A percentile compares a stretch with the other conserved stretches of the same genome.
These are phyloP conservation scores for Glaucopsyche alexis DNA, from an alignment of 2,888 invertebrate genomes.

Conservation along the genomic window DNA sequence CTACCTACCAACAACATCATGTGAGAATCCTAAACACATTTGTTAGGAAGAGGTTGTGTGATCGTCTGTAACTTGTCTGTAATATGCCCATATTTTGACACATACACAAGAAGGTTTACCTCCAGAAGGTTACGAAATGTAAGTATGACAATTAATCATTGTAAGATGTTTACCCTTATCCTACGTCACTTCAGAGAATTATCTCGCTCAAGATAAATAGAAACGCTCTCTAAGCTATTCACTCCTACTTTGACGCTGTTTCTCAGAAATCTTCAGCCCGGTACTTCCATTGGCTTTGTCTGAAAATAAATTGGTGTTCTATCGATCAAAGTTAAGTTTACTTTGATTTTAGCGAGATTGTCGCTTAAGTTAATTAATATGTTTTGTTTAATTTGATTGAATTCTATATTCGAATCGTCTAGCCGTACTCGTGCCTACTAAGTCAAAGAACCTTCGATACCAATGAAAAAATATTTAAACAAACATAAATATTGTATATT, in stretches of 20 bases:
- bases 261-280: constrained; percentile 48
- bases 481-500: neutral
- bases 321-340: constrained; percentile 31
- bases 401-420: neutral
- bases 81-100: constrained; percentile 13
- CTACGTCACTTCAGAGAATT: constrained; percentile 68
- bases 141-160: constrained; percentile 76
- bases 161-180: constrained; percentile 77
- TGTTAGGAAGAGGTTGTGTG: neutral
- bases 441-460: too few relatives aligned
- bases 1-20: neutral
- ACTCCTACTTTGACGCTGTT: constrained; percentile 51
- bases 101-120: constrained; percentile 24
- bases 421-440: neutral
- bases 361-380: constrained; percentile 17
- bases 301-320: constrained; percentile 27
- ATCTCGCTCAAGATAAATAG: constrained; percentile 72
- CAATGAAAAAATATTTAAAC: too few relatives aligned
- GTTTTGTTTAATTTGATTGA: constrained; percentile 18
- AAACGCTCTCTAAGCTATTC: constrained; percentile 54
- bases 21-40: neutral
- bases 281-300: constrained; percentile 24
- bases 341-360: constrained; percentile 21
- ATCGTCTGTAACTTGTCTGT: neutral
- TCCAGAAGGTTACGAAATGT: constrained; percentile 49